phyloP scores from a whole-genome alignment of 2,888 invertebrate genomes.

The Tipula vernalis region DNA sequence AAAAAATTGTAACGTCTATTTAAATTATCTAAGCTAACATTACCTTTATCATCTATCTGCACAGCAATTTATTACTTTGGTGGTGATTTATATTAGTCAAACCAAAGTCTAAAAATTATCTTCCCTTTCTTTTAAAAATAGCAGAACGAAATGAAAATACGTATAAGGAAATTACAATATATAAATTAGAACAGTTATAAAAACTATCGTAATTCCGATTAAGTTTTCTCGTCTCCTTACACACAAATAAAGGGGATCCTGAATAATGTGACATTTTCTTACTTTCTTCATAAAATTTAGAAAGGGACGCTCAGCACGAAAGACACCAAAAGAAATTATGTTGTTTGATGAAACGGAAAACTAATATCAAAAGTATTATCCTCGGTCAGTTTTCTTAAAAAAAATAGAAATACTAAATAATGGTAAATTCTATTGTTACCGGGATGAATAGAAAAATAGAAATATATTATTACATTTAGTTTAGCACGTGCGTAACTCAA shows the following conservation, averaged over 20 bases:
- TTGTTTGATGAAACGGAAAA: not conserved
- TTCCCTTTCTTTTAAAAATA: not conserved
- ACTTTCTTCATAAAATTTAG: not conserved
- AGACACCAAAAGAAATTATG: not conserved
- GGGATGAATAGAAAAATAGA: not conserved
- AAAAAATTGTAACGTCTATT: not conserved
- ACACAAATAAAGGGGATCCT: not conserved
- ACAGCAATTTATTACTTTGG: not conserved
- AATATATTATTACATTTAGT: not conserved
- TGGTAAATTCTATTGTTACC: not conserved
- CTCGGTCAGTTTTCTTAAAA: not conserved
- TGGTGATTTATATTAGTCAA: not conserved
- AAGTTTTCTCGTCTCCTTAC: not conserved
- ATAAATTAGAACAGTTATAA: not conserved
- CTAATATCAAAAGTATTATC: not conserved
- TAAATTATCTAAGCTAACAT: not conserved
- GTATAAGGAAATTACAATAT: not conserved
- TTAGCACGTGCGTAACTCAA: not conserved
- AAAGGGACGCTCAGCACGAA: not conserved
- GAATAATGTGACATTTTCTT: not conserved
- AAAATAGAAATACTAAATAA: not conserved
- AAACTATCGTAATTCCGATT: not conserved
- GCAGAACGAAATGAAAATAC: not conserved
- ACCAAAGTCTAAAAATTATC: not conserved
- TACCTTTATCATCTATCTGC: not conserved